A percentile compares a stretch with the other conserved stretches of the same genome.
phyloP scores from a whole-genome alignment of 2,888 invertebrate genomes.

The Thera obeliscata region DNA sequence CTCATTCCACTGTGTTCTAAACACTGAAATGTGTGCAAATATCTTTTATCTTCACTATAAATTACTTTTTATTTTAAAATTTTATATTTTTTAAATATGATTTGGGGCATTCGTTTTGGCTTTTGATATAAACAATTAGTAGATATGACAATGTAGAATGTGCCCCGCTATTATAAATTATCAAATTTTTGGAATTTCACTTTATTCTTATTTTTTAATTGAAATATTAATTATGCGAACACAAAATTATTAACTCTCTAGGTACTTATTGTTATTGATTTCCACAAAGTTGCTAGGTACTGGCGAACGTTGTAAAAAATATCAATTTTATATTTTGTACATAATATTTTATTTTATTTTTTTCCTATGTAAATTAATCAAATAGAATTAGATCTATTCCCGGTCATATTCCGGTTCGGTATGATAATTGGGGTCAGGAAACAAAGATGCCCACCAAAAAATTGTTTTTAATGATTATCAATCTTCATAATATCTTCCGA shows the following conservation, averaged over 20 bases:
- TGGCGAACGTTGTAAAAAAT: slow-evolving; percentile 51
- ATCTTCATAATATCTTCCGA: slow-evolving; percentile 46
- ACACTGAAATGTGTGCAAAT: slow-evolving; percentile 57
- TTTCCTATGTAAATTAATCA: slow-evolving; percentile 79
- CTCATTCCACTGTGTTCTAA: slow-evolving; percentile 59
- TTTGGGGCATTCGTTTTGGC: slow-evolving; percentile 45
- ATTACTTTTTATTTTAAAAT: slow-evolving; percentile 40
- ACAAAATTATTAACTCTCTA: slow-evolving; percentile 54
- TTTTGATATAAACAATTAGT: slow-evolving; percentile 40
- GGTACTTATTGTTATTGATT: slow-evolving; percentile 74
- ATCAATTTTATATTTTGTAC: slow-evolving; percentile 82
- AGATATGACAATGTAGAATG: slow-evolving; percentile 39
- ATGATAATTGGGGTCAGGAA: slow-evolving; percentile 49
- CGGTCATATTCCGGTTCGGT: slow-evolving; percentile 32
- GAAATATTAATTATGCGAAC: slow-evolving; percentile 31
- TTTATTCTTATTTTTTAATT: slow-evolving; percentile 22
- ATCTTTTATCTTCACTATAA: slow-evolving; percentile 45
- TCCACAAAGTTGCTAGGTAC: slow-evolving; percentile 48
- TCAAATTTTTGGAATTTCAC: slow-evolving; percentile 40
- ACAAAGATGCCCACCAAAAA: slow-evolving; percentile 60
- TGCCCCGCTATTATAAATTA: slow-evolving; percentile 40
- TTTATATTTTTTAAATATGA: slow-evolving; percentile 34
- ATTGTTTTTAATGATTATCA: slow-evolving; percentile 43
- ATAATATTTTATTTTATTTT: slow-evolving; percentile 69
- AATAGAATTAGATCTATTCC: slow-evolving; percentile 70